Base-by-base conservation (phyloP, 2,888 invertebrate genomes). In the Microctonus aethiopoides region DNA sequence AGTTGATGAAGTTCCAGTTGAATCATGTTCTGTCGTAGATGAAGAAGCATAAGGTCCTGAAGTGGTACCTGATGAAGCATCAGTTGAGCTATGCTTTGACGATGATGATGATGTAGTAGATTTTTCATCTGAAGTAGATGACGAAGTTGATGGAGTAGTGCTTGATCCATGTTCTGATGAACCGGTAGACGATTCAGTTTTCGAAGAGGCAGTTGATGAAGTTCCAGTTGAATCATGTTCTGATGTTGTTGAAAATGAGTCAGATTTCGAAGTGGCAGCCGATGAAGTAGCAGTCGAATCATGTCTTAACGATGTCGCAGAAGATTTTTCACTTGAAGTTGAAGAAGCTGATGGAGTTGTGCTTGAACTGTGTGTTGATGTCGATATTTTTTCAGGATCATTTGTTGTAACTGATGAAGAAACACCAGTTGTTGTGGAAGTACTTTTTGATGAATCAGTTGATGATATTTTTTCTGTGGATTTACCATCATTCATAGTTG, bases 341-440 rank as follows among this genome's bases (percentile, higher is more conserved):
- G 20, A n/a, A n/a, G n/a, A n/a, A n/a, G n/a, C n/a, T 11, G 11
- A 32, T 0, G 52, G 62, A 34, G 51, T n/a, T 0, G 70, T 26
- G 39, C 29, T 59, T 1, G 64, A 59, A 41, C n/a, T n/a, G n/a
- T n/a, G n/a, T n/a, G 57, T 63, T 2, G 29, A 54, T n/a, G n/a
- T n/a, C n/a, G n/a, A n/a, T 10, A 11, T 39, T 10, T 7, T 39
- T 39, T 39, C 11, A 39, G 9, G 7, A 7, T 39, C 9, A 39
- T 11, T 7, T 39, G 39, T 10, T n/a, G n/a, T n/a, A n/a, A n/a
- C n/a, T n/a, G n/a, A n/a, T n/a, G n/a, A n/a, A n/a, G n/a, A n/a
- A n/a, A n/a, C n/a, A n/a, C n/a, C n/a, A n/a, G n/a, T n/a, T n/a
- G n/a, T n/a, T n/a, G n/a, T n/a, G n/a, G n/a, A n/a, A n/a, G n/a